Percentiles rank a stretch among this genome's conserved stretches.
Evolutionary conservation across 2,888 invertebrate genomes (phyloP).

Genomic region (Epirrita christyi): DNA sequence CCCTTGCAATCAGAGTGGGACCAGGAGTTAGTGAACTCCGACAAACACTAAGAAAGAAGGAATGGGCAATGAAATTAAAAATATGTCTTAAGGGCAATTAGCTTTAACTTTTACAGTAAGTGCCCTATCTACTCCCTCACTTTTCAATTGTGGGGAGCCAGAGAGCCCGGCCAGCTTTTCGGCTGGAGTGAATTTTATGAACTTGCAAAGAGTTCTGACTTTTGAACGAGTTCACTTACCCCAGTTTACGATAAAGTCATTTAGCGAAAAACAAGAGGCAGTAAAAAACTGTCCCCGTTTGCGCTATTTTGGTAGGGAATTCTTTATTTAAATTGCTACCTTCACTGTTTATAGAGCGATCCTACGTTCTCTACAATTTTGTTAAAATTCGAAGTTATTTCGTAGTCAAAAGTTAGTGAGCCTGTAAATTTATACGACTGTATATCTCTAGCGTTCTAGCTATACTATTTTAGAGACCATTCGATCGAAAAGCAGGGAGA

Average conservation of each 20-base stretch:
- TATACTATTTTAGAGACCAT: too few species aligned
- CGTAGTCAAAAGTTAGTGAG: too few species aligned
- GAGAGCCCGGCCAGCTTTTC: conserved; percentile 66
- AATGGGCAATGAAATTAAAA: conserved; percentile 85
- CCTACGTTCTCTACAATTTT: background rate
- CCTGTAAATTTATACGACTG: too few species aligned
- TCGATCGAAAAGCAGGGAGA: background rate
- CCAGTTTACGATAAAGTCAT: conserved; percentile 34
- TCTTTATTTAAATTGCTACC: conserved; percentile 15
- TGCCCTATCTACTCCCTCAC: conserved; percentile 78
- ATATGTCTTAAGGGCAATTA: conserved; percentile 86
- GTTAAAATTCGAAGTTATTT: too few species aligned
- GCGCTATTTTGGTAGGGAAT: conserved; percentile 17
- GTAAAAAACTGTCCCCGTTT: conserved; percentile 28
- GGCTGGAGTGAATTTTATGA: conserved; percentile 80
- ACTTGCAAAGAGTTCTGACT: conserved; percentile 72
- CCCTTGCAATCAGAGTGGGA: conserved; percentile 67
- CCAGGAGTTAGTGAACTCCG: conserved; percentile 73
- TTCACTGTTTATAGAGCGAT: background rate
- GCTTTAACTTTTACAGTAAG: conserved; percentile 84
- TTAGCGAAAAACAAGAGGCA: conserved; percentile 30
- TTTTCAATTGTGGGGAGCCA: conserved; percentile 81
- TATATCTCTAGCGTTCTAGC: too few species aligned
- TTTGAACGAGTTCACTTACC: conserved; percentile 68
- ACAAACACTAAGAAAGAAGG: conserved; percentile 78